Evolutionary conservation across 2,113 vertebrate species (phyloP).

Genomic region (Emydocephalus ijimae): DNA sequence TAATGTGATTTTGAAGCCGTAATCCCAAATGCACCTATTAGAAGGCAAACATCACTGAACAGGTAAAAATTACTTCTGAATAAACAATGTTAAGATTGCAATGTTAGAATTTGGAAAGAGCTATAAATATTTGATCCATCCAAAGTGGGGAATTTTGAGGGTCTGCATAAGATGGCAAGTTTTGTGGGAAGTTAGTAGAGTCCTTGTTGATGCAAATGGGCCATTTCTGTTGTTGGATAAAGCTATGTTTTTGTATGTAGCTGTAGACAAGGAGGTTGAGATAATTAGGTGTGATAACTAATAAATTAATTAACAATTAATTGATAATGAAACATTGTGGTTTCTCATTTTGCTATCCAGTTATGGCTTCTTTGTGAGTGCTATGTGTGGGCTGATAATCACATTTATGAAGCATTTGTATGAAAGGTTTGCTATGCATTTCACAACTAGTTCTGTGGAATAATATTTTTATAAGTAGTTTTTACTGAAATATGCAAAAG

Average conservation of each 20-base stretch:
- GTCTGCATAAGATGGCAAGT: no score
- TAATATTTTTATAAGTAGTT: background rate
- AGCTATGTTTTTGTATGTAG: background rate
- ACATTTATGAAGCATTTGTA: background rate
- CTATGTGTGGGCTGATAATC: background rate
- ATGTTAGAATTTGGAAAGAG: background rate
- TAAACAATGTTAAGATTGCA: background rate
- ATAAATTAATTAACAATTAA: background rate
- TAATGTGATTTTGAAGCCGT: background rate
- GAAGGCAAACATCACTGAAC: background rate
- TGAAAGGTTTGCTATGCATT: background rate
- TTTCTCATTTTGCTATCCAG: background rate
- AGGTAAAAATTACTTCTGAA: background rate
- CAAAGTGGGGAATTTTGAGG: no score
- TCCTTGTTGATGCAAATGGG: no score
- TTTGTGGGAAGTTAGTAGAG: no score
- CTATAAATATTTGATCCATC: background rate
- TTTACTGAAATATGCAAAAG: background rate
- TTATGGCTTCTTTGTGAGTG: background rate
- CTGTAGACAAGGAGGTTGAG: background rate
- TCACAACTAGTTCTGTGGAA: background rate
- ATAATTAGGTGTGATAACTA: background rate
- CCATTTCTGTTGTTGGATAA: background rate
- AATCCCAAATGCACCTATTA: background rate
- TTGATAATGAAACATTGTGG: background rate